Conservation (phyloP, 2,797 vertebrate species). For the Caiman crocodilus region DNA sequence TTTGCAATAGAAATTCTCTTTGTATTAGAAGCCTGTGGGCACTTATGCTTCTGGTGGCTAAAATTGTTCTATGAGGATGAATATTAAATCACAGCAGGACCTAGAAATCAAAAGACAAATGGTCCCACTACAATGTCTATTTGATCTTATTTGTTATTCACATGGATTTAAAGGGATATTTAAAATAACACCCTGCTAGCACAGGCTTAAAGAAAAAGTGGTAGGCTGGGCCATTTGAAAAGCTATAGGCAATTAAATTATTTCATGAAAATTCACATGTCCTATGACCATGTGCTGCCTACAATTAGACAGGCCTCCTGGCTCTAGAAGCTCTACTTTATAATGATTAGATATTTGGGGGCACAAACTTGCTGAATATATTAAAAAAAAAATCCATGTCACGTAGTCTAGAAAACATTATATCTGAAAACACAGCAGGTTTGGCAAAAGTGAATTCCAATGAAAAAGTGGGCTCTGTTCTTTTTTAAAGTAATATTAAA, state of each 20-base stretch:
- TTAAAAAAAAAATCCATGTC: not conserved
- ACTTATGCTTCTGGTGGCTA: not conserved
- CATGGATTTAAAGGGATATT: not conserved
- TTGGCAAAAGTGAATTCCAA: too few species aligned
- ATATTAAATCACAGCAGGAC: conserved; percentile 26
- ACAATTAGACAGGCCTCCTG: not conserved
- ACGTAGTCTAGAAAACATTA: not conserved
- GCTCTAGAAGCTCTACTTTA: not conserved
- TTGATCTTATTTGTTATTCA: not conserved
- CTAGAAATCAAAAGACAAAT: conserved; percentile 19
- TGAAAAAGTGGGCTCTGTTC: not conserved
- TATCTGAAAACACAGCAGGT: not conserved
- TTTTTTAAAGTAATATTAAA: not conserved
- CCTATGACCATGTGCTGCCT: not conserved
- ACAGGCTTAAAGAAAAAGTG: not conserved
- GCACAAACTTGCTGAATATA: not conserved
- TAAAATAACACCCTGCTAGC: not conserved
- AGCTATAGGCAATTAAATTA: not conserved
- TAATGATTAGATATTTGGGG: not conserved
- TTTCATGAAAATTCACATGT: not conserved
- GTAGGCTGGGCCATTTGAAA: not conserved
- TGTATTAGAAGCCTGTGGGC: not conserved
- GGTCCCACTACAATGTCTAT: not conserved
- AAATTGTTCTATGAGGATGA: conserved; percentile 7
- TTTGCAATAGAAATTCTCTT: conserved; percentile 12